phyloP scores from a whole-genome alignment of 2,888 invertebrate genomes.

The Gryllus longicercus region DNA sequence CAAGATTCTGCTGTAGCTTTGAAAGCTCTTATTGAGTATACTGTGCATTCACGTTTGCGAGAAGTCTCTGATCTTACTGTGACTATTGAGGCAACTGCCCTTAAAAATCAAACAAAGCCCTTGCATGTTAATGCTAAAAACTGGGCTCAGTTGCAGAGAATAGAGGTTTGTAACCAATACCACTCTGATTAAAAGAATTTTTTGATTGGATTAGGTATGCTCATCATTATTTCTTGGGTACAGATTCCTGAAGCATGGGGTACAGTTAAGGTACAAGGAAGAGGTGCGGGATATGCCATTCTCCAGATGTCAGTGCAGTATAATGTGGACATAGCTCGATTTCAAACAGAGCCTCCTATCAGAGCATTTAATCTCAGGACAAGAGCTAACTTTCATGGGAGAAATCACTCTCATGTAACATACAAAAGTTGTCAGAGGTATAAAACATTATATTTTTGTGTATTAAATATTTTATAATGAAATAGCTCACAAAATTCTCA shows the following conservation, averaged over 20 bases:
- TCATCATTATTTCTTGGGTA: constrained; percentile 32
- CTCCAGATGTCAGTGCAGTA: constrained; percentile 91
- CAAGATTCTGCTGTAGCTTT: constrained; percentile 87
- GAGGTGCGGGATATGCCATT: constrained; percentile 91
- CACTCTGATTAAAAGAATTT: not conserved
- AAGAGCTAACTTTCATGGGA: constrained; percentile 73
- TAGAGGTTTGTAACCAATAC: constrained; percentile 58
- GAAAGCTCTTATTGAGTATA: constrained; percentile 86
- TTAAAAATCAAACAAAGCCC: constrained; percentile 62
- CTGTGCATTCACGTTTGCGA: constrained; percentile 76
- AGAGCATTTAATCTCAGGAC: constrained; percentile 75
- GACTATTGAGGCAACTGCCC: constrained; percentile 79
- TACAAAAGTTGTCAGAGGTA: constrained; percentile 85
- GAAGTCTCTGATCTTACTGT: constrained; percentile 78
- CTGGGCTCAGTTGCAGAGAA: constrained; percentile 71
- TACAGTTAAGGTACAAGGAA: constrained; percentile 86
- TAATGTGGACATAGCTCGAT: constrained; percentile 79
- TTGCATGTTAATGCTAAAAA: constrained; percentile 72
- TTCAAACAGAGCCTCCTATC: constrained; percentile 80
- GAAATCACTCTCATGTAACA: constrained; percentile 90
- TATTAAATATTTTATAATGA: too few relatives aligned
- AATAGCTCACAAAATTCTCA: too few relatives aligned
- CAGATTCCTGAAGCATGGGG: constrained; percentile 92
- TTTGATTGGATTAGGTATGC: not conserved
- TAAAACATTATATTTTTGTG: constrained; percentile 30